A percentile compares a stretch with the other conserved stretches of the same genome.
These are phyloP conservation scores for Flexamia atlantica DNA, from an alignment of 2,888 invertebrate genomes.

Conservation along the genomic window DNA sequence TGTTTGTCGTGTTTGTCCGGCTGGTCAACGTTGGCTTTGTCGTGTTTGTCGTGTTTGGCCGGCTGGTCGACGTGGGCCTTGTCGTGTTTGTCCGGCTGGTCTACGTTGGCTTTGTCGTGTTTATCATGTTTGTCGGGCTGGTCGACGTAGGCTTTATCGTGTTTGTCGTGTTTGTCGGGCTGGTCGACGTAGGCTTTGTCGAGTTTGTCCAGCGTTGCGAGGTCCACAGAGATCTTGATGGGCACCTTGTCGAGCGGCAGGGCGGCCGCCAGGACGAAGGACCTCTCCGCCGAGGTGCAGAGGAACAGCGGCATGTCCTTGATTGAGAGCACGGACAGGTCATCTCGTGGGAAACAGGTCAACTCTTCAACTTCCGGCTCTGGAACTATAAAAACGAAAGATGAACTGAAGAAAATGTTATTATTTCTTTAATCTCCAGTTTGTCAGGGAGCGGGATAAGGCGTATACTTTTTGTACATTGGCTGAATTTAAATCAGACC, in stretches of 20 bases:
- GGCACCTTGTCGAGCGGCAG: not conserved
- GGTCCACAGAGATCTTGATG: conserved; percentile 20
- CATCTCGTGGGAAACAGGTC: not conserved
- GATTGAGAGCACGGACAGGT: not conserved
- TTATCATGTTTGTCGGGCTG: not conserved
- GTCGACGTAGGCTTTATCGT: not conserved
- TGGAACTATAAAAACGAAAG: no score
- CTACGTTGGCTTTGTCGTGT: not conserved
- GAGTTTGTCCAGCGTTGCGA: not conserved
- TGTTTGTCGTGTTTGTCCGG: no score
- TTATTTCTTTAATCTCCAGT: no score
- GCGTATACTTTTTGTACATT: no score
- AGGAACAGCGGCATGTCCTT: conserved; percentile 34
- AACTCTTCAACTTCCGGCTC: not conserved
- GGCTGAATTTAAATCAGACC: no score
- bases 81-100: not conserved
- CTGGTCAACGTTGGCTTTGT: no score
- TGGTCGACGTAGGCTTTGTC: conserved; percentile 5
- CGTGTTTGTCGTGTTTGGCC: no score
- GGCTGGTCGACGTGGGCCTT: no score
- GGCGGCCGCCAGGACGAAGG: conserved; percentile 31
- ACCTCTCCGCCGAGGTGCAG: not conserved
- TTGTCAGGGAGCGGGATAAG: no score
- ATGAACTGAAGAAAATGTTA: no score
- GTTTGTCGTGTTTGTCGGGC: not conserved